Base-by-base conservation (phyloP, 2,888 invertebrate species). In the Lapara coniferarum region DNA sequence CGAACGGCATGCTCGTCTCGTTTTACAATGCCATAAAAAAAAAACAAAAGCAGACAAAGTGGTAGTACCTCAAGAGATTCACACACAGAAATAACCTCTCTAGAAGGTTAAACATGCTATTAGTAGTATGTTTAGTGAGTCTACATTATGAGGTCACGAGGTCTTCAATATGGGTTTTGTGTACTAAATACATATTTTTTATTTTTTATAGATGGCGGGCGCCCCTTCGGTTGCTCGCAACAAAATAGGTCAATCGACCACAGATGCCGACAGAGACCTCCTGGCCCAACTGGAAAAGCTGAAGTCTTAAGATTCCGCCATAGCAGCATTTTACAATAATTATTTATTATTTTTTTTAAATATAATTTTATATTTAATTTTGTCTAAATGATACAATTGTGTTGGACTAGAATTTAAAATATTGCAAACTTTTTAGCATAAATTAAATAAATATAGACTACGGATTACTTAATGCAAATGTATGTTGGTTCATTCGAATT, bases 241-340 rank as follows among this genome's bases (percentile, higher is more conserved):
- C 74, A 95, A 94, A 79, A 84, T 96, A 44, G 95, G 95, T 0
- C 87, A 89, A 14, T 93, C 94, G 13, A 93, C 94, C 0, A 92
- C 93, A 49, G 92, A 95, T 14, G 94, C 95, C 0, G 96, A 96
- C 81, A 96, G 95, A 71, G 97, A 97, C 71, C 94, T 97, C 70
- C 95, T 96, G 89, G 95, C 95, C 13, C 96, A 97, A 81, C 87
- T 97, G n/a, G 96, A 96, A 10, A 95, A 95, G 78, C 89, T 96
- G 10, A 92, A 94, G 71, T 94, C 95, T 46, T 69, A 63, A 44
- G 44, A 49, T 49, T 19, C 2, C 1, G 19, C 8, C 6, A 44
- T 16, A 46, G 49, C 63, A 63, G 46, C 55, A 52, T n/a, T 55
- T 55, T 19, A 55, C 55, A 19, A 37, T 37, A 37, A 37, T 37